phyloP scores from a whole-genome alignment of 2,797 vertebrate genomes.

The Sebastes trivittatus region DNA sequence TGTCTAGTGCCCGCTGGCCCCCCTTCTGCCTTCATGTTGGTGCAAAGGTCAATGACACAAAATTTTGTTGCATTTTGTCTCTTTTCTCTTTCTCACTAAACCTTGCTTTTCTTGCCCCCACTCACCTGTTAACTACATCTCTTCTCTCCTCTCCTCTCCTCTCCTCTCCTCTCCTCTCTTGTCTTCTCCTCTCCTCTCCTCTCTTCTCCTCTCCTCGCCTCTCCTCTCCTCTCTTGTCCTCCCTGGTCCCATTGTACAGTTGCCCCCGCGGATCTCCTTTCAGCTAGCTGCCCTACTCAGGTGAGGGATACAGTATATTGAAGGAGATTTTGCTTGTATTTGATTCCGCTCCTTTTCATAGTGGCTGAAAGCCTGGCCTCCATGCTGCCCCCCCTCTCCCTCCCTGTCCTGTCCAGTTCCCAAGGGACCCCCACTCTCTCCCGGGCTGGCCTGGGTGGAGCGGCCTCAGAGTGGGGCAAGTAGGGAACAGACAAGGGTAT shows the following conservation, averaged over 20 bases:
- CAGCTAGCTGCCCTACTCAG: constrained; percentile 82
- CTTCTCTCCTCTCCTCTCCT: background rate
- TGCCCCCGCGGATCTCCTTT: constrained; percentile 82
- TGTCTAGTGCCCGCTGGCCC: background rate
- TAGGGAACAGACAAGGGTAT: constrained; percentile 88
- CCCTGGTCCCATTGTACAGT: constrained; percentile 81
- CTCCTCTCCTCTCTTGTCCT: constrained; percentile 60
- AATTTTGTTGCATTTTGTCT: background rate
- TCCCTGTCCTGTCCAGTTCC: constrained; percentile 80
- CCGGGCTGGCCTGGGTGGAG: constrained; percentile 85
- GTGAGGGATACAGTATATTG: constrained; percentile 87
- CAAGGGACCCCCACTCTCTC: constrained; percentile 87
- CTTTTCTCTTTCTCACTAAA: background rate
- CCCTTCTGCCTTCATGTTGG: background rate
- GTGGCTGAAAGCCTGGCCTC: constrained; percentile 84
- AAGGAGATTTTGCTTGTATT: constrained; percentile 85
- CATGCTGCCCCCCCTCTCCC: constrained; percentile 54
- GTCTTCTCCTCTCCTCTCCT: background rate
- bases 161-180: constrained; percentile 4
- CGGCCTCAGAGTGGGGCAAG: constrained; percentile 84
- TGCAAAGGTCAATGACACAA: background rate
- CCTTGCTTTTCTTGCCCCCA: background rate
- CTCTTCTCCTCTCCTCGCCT: constrained; percentile 4
- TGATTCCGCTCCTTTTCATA: constrained; percentile 85
- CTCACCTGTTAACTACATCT: constrained; percentile 40